These are phyloP conservation scores for Andrena praecox DNA, from an alignment of 2,888 invertebrate species.

Conservation along the genomic window DNA sequence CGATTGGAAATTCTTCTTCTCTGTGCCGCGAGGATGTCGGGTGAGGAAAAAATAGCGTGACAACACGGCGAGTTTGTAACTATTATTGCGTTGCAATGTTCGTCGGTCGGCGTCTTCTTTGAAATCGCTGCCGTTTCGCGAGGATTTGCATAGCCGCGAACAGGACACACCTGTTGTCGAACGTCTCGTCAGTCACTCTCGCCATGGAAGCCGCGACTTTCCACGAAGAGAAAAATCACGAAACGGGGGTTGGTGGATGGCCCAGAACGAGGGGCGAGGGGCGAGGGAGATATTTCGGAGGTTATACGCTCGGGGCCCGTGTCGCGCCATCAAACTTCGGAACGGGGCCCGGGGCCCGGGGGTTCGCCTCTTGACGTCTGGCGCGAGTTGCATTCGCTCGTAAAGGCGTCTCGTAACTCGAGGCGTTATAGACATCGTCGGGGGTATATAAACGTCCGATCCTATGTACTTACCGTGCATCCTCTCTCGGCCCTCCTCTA, in stretches of 20 bases:
- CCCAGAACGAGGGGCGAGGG: constrained; percentile 35
- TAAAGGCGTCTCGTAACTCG: constrained; percentile 85
- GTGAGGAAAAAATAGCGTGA: constrained; percentile 20
- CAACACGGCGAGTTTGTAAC: constrained; percentile 46
- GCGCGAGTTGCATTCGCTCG: constrained; percentile 83
- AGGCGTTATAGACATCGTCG: constrained; percentile 84
- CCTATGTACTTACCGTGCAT: constrained; percentile 83
- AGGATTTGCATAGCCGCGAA: constrained; percentile 16
- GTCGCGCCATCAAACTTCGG: constrained; percentile 74
- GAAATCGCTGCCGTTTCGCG: constrained; percentile 34
- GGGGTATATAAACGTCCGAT: constrained; percentile 85
- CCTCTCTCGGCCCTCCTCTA: constrained; percentile 15
- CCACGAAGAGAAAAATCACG: background rate
- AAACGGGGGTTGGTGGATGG: background rate
- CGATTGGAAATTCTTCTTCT: constrained; percentile 61
- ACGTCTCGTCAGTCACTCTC: background rate
- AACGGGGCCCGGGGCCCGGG: constrained; percentile 69
- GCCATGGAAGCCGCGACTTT: background rate
- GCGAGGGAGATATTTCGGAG: constrained; percentile 75
- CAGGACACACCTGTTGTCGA: constrained; percentile 38
- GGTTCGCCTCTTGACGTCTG: constrained; percentile 78
- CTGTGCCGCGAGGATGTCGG: background rate
- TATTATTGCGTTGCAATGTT: constrained; percentile 23
- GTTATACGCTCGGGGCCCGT: constrained; percentile 69
- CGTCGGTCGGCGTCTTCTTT: constrained; percentile 10